These are phyloP conservation scores for Anorthoa munda DNA, from an alignment of 2,888 invertebrate genomes.

Conservation along the genomic window DNA sequence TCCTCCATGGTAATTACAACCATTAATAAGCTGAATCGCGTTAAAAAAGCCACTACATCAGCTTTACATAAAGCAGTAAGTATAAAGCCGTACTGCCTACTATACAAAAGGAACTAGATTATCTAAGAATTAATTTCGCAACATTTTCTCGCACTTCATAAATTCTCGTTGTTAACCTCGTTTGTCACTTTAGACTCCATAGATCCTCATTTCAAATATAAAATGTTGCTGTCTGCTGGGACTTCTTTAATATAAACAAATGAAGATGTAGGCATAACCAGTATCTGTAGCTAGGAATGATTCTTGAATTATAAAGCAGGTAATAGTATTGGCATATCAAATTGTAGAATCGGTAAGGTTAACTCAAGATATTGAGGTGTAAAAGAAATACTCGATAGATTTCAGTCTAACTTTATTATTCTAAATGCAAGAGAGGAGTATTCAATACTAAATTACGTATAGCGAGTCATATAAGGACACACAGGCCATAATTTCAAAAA, in stretches of 20 bases:
- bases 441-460: no score
- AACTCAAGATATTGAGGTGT: no score
- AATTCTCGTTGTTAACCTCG: slow-evolving; percentile 54
- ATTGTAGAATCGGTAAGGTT: no score
- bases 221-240: slow-evolving; percentile 40
- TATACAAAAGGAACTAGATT: slow-evolving; percentile 55
- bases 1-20: slow-evolving; percentile 24
- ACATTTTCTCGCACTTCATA: slow-evolving; percentile 57
- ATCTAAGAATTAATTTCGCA: slow-evolving; percentile 56
- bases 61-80: slow-evolving; percentile 18
- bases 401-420: no score
- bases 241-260: slow-evolving; percentile 41
- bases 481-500: no score
- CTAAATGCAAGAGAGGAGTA: no score
- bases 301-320: neutral
- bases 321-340: neutral
- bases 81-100: slow-evolving; percentile 35
- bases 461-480: no score
- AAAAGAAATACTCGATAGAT: no score
- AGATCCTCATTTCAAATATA: slow-evolving; percentile 57
- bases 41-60: slow-evolving; percentile 42
- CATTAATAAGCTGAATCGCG: slow-evolving; percentile 24
- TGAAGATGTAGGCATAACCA: neutral
- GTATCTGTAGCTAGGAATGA: neutral
- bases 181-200: slow-evolving; percentile 57